Percentiles rank a stretch among this genome's conserved stretches.
These are phyloP conservation scores for Gallinago jamesoni DNA, from an alignment of 2,113 vertebrate genomes.

Conservation along the genomic window DNA sequence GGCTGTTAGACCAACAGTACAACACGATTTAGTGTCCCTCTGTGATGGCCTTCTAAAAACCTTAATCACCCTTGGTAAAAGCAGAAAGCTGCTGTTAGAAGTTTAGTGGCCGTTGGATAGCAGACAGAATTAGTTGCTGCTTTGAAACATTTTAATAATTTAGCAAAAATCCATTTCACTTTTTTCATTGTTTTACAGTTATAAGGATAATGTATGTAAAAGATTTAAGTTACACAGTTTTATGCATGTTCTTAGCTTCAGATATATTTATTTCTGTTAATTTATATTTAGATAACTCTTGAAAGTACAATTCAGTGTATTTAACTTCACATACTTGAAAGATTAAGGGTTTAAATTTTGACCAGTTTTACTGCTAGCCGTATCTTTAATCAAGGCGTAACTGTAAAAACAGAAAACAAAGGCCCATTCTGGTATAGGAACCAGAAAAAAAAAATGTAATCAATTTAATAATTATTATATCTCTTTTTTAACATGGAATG, in stretches of 20 bases:
- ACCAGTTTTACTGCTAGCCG: not conserved
- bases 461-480: not conserved
- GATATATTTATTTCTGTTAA: not conserved
- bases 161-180: not conserved
- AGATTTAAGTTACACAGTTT: not conserved
- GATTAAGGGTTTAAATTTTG: not conserved
- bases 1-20: conserved; percentile 61
- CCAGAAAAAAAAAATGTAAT: not conserved
- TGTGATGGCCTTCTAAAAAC: conserved; percentile 50
- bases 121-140: not conserved
- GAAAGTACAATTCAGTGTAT: not conserved
- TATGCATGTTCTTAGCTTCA: not conserved
- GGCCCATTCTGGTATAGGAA: not conserved
- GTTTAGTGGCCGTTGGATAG: conserved; percentile 6
- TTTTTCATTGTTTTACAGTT: not conserved
- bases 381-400: not conserved
- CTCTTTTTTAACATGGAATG: not conserved
- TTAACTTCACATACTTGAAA: not conserved
- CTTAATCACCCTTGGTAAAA: conserved; percentile 42
- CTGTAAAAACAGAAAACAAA: not conserved
- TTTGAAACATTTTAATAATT: not conserved
- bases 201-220: not conserved
- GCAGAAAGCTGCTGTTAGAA: conserved; percentile 12
- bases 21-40: conserved; percentile 57
- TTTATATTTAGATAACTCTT: not conserved